Evolutionary conservation across 2,888 invertebrate genomes (phyloP).

Genomic region (Phymatocera aterrima): DNA sequence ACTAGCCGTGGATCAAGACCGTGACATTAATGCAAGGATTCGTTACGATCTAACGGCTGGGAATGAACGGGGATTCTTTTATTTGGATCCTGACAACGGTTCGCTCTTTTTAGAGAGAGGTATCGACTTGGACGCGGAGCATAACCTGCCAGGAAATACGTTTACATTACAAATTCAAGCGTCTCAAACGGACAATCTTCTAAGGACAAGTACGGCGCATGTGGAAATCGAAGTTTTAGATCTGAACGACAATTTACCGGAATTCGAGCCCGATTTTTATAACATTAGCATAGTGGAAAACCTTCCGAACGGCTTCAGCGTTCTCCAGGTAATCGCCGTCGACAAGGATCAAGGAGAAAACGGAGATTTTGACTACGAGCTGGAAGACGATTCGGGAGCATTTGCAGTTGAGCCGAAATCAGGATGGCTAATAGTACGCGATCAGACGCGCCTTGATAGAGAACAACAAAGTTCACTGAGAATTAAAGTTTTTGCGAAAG

Average conservation of each 20-base stretch:
- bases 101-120: constrained; percentile 86
- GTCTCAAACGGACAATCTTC: constrained; percentile 85
- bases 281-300: constrained; percentile 96
- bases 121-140: constrained; percentile 87
- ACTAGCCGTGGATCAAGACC: constrained; percentile 87
- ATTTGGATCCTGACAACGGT: constrained; percentile 85
- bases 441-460: constrained; percentile 86
- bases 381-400: constrained; percentile 85
- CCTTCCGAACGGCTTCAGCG: constrained; percentile 88
- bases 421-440: constrained; percentile 91
- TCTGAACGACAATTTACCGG: constrained; percentile 89
- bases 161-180: constrained; percentile 88
- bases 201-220: constrained; percentile 85
- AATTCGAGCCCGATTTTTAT: constrained; percentile 92
- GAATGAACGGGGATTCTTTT: constrained; percentile 86
- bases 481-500: constrained; percentile 88
- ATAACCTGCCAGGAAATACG: constrained; percentile 84
- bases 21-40: constrained; percentile 84
- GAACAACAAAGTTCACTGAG: constrained; percentile 85
- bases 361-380: constrained; percentile 87
- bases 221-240: constrained; percentile 86
- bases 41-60: constrained; percentile 89
- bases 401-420: constrained; percentile 87
- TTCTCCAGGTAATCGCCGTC: constrained; percentile 84
- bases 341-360: constrained; percentile 92